phyloP scores from a whole-genome alignment of 2,888 invertebrate species.

The Tuberolachnus salignus region DNA sequence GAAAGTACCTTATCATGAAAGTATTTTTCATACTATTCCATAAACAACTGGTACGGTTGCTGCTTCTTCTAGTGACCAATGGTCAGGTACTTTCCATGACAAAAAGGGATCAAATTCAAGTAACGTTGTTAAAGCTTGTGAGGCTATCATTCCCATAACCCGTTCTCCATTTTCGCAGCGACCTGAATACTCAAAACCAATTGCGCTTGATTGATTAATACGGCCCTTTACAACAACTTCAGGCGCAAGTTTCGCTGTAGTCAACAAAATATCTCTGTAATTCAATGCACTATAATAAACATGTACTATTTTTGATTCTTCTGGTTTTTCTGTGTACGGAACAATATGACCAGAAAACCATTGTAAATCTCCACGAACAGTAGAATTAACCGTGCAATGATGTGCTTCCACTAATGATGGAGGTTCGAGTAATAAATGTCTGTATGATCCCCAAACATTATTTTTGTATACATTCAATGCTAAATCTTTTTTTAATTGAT shows the following conservation, averaged over 20 bases:
- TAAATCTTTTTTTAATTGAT: slow-evolving; percentile 75
- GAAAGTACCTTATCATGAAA: background rate
- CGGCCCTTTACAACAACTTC: slow-evolving; percentile 77
- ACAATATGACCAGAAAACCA: slow-evolving; percentile 75
- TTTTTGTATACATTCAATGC: slow-evolving; percentile 78
- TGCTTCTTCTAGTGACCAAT: slow-evolving; percentile 71
- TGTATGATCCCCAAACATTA: slow-evolving; percentile 78
- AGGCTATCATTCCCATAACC: slow-evolving; percentile 64
- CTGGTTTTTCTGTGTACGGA: slow-evolving; percentile 38
- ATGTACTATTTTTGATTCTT: slow-evolving; percentile 62
- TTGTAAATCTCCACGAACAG: slow-evolving; percentile 81
- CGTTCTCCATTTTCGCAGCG: slow-evolving; percentile 62
- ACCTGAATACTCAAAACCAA: slow-evolving; percentile 69
- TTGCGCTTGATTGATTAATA: slow-evolving; percentile 70
- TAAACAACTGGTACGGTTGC: slow-evolving; percentile 72
- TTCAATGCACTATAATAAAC: slow-evolving; percentile 83
- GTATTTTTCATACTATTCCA: slow-evolving; percentile 64
- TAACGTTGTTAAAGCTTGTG: slow-evolving; percentile 66
- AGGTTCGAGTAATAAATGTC: slow-evolving; percentile 75
- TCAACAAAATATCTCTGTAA: slow-evolving; percentile 94
- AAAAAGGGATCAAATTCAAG: slow-evolving; percentile 65
- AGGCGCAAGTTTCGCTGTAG: slow-evolving; percentile 84
- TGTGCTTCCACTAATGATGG: slow-evolving; percentile 64
- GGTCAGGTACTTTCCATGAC: slow-evolving; percentile 67
- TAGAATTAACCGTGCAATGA: slow-evolving; percentile 79